phyloP scores from a whole-genome alignment of 1,140 invertebrate species.

The Drosophila insularis region DNA sequence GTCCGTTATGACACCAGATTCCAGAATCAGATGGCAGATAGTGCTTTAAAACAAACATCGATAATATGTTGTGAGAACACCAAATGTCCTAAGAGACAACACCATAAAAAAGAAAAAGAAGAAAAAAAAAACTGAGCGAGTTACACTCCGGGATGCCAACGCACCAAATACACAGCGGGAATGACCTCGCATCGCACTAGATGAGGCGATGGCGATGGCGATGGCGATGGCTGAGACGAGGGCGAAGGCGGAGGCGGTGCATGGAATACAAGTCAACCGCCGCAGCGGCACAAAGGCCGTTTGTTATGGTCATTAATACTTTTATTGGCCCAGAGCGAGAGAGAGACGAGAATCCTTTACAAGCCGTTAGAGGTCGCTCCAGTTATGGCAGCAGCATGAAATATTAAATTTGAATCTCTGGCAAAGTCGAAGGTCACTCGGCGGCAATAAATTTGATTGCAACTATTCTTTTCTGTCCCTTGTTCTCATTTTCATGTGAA shows the following conservation, averaged over 20 bases:
- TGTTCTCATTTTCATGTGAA: conserved; percentile 70
- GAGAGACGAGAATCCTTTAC: conserved; percentile 45
- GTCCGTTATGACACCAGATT: conserved; percentile 40
- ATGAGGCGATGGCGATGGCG: not conserved
- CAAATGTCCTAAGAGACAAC: not conserved
- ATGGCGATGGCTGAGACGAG: not conserved
- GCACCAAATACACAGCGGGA: conserved; percentile 73
- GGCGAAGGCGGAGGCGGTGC: too few species aligned
- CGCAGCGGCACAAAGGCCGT: conserved; percentile 61
- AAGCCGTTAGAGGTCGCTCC: conserved; percentile 49
- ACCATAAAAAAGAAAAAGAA: not conserved
- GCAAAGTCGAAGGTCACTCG: conserved; percentile 59
- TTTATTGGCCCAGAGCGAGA: conserved; percentile 64
- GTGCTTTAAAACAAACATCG: conserved; percentile 32
- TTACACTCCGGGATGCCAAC: conserved; percentile 45
- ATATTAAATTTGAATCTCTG: conserved; percentile 69
- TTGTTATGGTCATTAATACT: conserved; percentile 80
- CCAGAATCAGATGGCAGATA: conserved; percentile 13
- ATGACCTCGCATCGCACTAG: conserved; percentile 57
- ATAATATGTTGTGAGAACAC: conserved; percentile 15
- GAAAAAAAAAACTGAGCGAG: conserved; percentile 39
- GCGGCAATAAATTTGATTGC: conserved; percentile 60
- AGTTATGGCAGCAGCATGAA: conserved; percentile 71
- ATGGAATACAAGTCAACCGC: conserved; percentile 11
- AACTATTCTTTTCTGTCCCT: not conserved